Conservation (phyloP, 2,113 vertebrate genomes). For the Sigmodon hispidus region DNA sequence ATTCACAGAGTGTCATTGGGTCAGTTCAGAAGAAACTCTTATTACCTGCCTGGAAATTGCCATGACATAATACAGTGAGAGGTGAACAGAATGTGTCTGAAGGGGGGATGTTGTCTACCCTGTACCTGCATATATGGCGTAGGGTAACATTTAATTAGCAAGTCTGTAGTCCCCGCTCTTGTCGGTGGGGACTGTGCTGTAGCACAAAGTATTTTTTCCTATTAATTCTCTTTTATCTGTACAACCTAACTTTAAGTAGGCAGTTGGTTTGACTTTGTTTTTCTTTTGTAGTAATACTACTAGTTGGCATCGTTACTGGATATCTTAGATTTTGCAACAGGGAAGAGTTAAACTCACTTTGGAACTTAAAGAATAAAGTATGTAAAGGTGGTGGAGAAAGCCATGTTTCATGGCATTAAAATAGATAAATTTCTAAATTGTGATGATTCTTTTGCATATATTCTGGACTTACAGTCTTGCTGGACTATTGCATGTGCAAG, state of each 20-base stretch:
- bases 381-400: constrained; percentile 68
- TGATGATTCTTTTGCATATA: constrained; percentile 69
- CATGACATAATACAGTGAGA: constrained; percentile 81
- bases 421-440: constrained; percentile 54
- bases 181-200: constrained; percentile 61
- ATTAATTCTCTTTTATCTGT: constrained; percentile 70
- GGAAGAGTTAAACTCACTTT: constrained; percentile 66
- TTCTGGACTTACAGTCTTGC: constrained; percentile 79
- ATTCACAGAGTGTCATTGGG: constrained; percentile 81
- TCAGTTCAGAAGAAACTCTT: constrained; percentile 83
- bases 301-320: constrained; percentile 72
- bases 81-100: constrained; percentile 80
- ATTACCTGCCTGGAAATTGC: constrained; percentile 81
- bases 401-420: constrained; percentile 72
- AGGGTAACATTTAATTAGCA: constrained; percentile 75
- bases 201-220: constrained; percentile 49
- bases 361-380: constrained; percentile 64
- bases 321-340: constrained; percentile 71
- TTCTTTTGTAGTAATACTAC: constrained; percentile 68
- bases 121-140: constrained; percentile 74
- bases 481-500: constrained; percentile 76
- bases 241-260: constrained; percentile 62
- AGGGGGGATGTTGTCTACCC: constrained; percentile 77
- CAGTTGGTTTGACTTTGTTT: constrained; percentile 68
- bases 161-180: constrained; percentile 71